These are phyloP conservation scores for Hydrozoanthus tunicans DNA, from an alignment of 64 coral and sea anemone species.

Conservation along the genomic window DNA sequence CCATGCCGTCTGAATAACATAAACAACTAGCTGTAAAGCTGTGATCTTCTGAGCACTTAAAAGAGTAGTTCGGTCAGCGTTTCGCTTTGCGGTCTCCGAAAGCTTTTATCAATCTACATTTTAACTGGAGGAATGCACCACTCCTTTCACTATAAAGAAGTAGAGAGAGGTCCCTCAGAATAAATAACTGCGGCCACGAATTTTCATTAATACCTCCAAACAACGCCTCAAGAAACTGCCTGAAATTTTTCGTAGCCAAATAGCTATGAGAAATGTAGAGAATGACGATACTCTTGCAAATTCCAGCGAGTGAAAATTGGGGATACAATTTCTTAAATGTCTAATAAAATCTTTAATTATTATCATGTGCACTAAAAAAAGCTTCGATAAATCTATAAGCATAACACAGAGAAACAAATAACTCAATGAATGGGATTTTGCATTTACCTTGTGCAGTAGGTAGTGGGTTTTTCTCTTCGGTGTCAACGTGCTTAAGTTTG, in stretches of 20 bases:
- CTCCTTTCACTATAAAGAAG: not conserved
- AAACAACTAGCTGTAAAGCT: not conserved
- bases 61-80: not conserved
- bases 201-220: not conserved
- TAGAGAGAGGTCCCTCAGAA: not conserved
- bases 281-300: not conserved
- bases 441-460: constrained; percentile 69
- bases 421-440: not conserved
- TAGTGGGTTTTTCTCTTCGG: constrained; percentile 80
- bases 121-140: not conserved
- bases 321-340: not conserved
- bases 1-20: not conserved
- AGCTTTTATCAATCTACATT: not conserved
- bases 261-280: not conserved
- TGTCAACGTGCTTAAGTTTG: constrained; percentile 92
- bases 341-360: not conserved
- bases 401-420: not conserved
- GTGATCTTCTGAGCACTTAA: not conserved
- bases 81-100: no score
- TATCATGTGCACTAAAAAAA: constrained; percentile 6
- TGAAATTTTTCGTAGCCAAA: not conserved
- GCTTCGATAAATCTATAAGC: not conserved
- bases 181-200: not conserved
- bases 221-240: not conserved
- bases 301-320: not conserved